phyloP scores from a whole-genome alignment of 2,888 invertebrate species.

The Tachina grossa region DNA sequence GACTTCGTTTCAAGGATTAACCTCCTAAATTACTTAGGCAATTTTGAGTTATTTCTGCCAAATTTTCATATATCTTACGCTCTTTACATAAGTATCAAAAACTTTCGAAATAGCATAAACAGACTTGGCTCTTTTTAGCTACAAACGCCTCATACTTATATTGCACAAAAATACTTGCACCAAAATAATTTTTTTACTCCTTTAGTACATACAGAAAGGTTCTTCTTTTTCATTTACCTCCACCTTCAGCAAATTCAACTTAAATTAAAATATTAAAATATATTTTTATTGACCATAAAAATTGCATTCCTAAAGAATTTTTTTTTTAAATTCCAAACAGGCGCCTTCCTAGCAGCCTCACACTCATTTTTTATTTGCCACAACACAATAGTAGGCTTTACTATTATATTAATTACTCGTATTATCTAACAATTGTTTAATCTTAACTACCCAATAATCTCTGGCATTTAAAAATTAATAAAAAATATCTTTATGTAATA shows the following conservation, averaged over 20 bases:
- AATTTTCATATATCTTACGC: too few relatives aligned
- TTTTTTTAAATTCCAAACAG: conserved; percentile 52
- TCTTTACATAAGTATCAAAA: too few relatives aligned
- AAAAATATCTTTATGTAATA: conserved; percentile 35
- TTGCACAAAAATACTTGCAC: too few relatives aligned
- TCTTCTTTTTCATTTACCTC: too few relatives aligned
- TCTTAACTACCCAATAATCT: conserved; percentile 28
- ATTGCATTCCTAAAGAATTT: not conserved
- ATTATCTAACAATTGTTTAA: conserved; percentile 51
- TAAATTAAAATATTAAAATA: not conserved
- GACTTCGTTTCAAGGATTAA: too few relatives aligned
- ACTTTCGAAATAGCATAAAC: too few relatives aligned
- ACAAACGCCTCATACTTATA: too few relatives aligned
- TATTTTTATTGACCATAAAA: not conserved
- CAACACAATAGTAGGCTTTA: conserved; percentile 43
- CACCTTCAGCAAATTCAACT: not conserved
- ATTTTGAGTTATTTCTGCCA: too few relatives aligned
- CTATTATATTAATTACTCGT: conserved; percentile 30
- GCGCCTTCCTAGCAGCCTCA: conserved; percentile 48
- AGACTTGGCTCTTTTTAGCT: too few relatives aligned
- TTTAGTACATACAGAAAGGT: too few relatives aligned
- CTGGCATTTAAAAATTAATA: conserved; percentile 24
- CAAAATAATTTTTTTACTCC: too few relatives aligned
- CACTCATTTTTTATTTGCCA: conserved; percentile 32
- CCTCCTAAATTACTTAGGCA: too few relatives aligned